These are phyloP conservation scores for Catharus minimus DNA, from an alignment of 2,113 vertebrate species.

Conservation along the genomic window DNA sequence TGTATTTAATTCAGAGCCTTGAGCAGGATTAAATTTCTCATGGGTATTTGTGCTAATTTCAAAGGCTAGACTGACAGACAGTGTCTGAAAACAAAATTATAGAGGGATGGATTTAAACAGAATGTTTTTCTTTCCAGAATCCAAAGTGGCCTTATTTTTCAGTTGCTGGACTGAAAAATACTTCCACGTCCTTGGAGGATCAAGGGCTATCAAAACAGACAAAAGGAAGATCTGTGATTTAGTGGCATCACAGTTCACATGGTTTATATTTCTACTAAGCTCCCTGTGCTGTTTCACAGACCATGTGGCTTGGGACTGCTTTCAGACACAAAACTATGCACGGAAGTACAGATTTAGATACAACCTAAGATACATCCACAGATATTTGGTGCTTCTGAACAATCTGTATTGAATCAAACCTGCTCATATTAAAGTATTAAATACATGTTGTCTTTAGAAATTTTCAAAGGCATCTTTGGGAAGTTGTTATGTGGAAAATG, in stretches of 20 bases:
- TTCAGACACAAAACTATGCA: slow-evolving; percentile 69
- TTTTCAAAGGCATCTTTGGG: slow-evolving; percentile 76
- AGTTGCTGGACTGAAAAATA: slow-evolving; percentile 43
- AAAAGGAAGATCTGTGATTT: slow-evolving; percentile 69
- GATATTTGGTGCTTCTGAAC: slow-evolving; percentile 55
- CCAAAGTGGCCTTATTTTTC: slow-evolving; percentile 35
- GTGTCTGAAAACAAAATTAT: slow-evolving; percentile 48
- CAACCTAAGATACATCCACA: slow-evolving; percentile 64
- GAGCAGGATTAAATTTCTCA: slow-evolving; percentile 60
- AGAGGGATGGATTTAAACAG: slow-evolving; percentile 52
- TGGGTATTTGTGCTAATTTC: slow-evolving; percentile 65
- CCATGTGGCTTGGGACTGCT: slow-evolving; percentile 53
- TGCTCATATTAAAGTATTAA: slow-evolving; percentile 77
- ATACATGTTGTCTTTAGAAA: slow-evolving; percentile 72
- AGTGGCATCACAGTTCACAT: slow-evolving; percentile 67
- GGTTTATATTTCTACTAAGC: slow-evolving; percentile 77
- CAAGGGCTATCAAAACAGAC: slow-evolving; percentile 74
- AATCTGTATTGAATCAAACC: slow-evolving; percentile 72
- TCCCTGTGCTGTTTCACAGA: slow-evolving; percentile 58
- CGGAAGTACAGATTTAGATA: slow-evolving; percentile 78
- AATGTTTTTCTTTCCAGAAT: slow-evolving; percentile 60
- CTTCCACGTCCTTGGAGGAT: slow-evolving; percentile 53
- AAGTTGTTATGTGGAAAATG: slow-evolving; percentile 74
- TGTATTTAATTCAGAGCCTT: slow-evolving; percentile 52
- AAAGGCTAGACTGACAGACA: slow-evolving; percentile 60